Base-by-base conservation (phyloP, 2,113 vertebrate species). In the Litocranius walleri region DNA sequence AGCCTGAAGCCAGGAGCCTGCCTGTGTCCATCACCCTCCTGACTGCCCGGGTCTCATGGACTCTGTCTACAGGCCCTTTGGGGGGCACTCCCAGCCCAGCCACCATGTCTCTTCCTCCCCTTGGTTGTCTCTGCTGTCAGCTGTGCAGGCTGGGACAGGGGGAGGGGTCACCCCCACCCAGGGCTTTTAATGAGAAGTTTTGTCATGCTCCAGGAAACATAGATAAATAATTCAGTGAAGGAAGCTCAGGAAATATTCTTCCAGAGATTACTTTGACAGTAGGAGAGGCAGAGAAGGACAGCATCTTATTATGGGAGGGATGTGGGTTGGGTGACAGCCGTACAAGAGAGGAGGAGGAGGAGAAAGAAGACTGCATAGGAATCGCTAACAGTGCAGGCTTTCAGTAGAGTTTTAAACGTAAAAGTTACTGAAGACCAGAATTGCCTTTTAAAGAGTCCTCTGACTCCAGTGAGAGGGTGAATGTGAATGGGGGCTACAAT, bases 211-310 rank as follows among this genome's bases (percentile, higher is more conserved):
- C 52, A 95, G 33, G 71, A 36, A 89, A 52, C 9, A 43, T 86
- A 83, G 88, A 95, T 96, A 94, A 98, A 97, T 95, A 97, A 96
- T 96, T 98, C 86, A 96, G 90, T 88, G 77, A 96, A 96, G 87
- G 90, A 80, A 87, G 78, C 83, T 40, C 83, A 90, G 57, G 90
- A 84, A 94, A 94, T 90, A 78, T 78, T 91, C n/a, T 93, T 96
- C 93, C 78, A 67, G 48, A 83, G n/a, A 52, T 19, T 96, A 80
- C 52, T 59, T 88, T 56, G 84, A 96, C 80, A 95, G n/a, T 92
- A 71, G 80, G 83, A 88, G 80, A 96, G 52, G 71, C 90, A 95
- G 71, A 93, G 54, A 86, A 40, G 4, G 40, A 7, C 23, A 52
- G 59, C 45, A 57, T 86, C 36, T 91, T 93, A 62, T 87, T 61